Conservation (phyloP, 2,113 vertebrate species). For the Oryzias javanicus region DNA sequence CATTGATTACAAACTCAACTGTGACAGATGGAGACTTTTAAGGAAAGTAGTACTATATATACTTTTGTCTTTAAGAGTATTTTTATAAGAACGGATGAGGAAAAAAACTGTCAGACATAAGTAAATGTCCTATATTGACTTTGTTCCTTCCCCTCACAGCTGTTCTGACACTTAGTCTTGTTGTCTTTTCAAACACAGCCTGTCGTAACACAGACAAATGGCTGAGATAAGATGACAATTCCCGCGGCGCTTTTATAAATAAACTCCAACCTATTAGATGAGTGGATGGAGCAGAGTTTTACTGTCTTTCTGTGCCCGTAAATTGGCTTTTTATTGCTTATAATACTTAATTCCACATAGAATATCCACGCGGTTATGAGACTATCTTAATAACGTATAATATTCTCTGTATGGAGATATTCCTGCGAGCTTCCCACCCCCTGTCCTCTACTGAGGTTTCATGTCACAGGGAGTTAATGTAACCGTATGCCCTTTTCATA, state of each 20-base stretch:
- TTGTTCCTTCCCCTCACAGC: constrained; percentile 26
- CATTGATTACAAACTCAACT: constrained; percentile 33
- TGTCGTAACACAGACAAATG: constrained; percentile 74
- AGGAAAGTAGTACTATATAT: constrained; percentile 15
- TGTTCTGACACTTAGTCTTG: constrained; percentile 68
- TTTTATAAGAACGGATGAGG: not conserved
- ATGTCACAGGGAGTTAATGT: constrained; percentile 68
- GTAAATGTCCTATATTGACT: constrained; percentile 7
- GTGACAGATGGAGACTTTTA: constrained; percentile 38
- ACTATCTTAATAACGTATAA: not conserved
- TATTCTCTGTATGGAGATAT: constrained; percentile 3
- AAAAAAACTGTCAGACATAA: not conserved
- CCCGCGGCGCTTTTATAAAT: constrained; percentile 78
- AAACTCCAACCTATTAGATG: constrained; percentile 66
- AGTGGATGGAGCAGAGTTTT: constrained; percentile 25
- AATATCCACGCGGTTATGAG: not conserved
- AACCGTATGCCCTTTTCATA: constrained; percentile 73
- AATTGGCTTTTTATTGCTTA: not conserved
- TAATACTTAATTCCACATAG: not conserved
- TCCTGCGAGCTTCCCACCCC: constrained; percentile 29
- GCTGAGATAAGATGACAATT: constrained; percentile 80
- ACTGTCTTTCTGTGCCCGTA: constrained; percentile 12
- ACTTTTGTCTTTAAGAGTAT: too few species aligned
- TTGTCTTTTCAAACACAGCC: constrained; percentile 79
- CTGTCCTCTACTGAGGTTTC: constrained; percentile 40